Percentiles rank a stretch among this genome's conserved stretches.
Evolutionary conservation across 2,888 invertebrate species (phyloP).

Genomic region (Hyposoter dolosus): DNA sequence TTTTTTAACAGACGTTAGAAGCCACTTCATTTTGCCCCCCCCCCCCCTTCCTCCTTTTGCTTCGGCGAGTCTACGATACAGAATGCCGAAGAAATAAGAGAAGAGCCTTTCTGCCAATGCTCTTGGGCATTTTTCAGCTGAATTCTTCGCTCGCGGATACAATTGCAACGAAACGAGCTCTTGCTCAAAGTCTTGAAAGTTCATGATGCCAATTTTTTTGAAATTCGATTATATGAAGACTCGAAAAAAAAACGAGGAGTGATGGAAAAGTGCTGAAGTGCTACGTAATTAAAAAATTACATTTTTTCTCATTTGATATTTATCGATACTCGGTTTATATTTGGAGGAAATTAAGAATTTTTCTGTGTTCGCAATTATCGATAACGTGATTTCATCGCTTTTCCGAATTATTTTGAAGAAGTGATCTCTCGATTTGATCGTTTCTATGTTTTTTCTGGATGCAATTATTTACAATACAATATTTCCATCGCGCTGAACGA

Average conservation of each 20-base stretch:
- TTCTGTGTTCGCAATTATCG: no score
- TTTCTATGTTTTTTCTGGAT: neutral
- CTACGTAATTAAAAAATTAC: no score
- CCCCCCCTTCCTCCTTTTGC: constrained; percentile 16
- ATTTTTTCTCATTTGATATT: no score
- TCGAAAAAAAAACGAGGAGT: neutral
- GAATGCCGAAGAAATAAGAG: constrained; percentile 52
- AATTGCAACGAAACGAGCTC: constrained; percentile 21
- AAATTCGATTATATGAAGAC: no score
- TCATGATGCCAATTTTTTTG: constrained; percentile 49
- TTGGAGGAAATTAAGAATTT: no score
- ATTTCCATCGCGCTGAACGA: constrained; percentile 1
- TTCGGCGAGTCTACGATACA: constrained; percentile 44
- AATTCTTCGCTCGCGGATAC: constrained; percentile 34
- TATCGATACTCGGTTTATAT: no score
- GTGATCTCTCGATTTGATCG: neutral
- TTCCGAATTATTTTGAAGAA: constrained; percentile 6
- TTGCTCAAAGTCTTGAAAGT: neutral
- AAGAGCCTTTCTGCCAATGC: constrained; percentile 55
- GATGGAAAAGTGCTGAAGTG: neutral
- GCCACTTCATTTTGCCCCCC: constrained; percentile 49
- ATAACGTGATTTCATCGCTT: neutral
- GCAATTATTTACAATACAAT: constrained; percentile 27
- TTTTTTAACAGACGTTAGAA: constrained; percentile 51
- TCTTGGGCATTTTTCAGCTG: constrained; percentile 58